These are phyloP conservation scores for Megalops cyprinoides DNA, from an alignment of 2,797 vertebrate genomes.

Conservation along the genomic window DNA sequence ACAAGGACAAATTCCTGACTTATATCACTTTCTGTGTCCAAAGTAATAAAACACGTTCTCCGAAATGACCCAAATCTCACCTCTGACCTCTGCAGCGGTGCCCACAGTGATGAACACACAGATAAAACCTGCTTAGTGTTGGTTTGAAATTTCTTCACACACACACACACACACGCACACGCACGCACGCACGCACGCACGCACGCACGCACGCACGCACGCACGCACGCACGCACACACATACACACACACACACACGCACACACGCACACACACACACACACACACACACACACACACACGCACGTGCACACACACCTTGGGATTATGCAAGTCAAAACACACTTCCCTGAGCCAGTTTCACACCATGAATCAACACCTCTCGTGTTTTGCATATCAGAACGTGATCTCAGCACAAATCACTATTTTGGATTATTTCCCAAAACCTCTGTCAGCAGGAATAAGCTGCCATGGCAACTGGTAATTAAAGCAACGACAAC, in stretches of 20 bases:
- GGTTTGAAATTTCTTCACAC: conserved; percentile 39
- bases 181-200: conserved; percentile 5
- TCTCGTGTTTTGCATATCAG: not conserved
- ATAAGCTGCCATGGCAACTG: not conserved
- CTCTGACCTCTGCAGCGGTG: too few species aligned
- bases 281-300: not conserved
- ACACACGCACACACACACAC: conserved; percentile 43
- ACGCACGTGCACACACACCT: conserved; percentile 6
- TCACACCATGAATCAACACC: not conserved
- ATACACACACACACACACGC: not conserved
- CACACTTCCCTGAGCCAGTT: not conserved
- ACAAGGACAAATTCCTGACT: too few species aligned
- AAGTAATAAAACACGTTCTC: too few species aligned
- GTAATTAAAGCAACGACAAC: not conserved
- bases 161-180: conserved; percentile 37
- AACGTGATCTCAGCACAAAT: too few species aligned
- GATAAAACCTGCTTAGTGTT: too few species aligned
- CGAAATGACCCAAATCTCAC: too few species aligned
- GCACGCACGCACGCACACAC: conserved; percentile 22
- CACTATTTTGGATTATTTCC: not conserved
- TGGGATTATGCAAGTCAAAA: not conserved
- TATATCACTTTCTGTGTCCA: too few species aligned
- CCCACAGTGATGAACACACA: too few species aligned
- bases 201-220: conserved; percentile 16
- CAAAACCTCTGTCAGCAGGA: not conserved